These are phyloP conservation scores for Ptilonorhynchus violaceus DNA, from an alignment of 2,113 vertebrate species.

Conservation along the genomic window DNA sequence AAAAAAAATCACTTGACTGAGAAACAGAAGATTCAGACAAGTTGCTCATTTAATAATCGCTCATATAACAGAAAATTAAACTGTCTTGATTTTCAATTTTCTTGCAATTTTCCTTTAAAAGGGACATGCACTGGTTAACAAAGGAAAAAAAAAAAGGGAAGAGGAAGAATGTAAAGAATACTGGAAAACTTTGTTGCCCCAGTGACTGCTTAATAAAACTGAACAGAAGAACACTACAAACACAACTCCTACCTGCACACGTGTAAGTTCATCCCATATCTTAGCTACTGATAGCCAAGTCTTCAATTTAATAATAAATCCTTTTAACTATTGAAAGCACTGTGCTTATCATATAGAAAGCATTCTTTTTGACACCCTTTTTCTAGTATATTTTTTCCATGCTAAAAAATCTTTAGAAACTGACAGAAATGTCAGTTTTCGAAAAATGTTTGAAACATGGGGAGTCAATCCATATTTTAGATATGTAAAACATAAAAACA, in stretches of 20 bases:
- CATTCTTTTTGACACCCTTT: neutral
- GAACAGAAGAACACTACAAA: neutral
- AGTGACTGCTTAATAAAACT: neutral
- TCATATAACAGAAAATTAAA: neutral
- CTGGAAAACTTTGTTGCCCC: neutral
- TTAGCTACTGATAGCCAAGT: neutral
- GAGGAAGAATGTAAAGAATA: neutral
- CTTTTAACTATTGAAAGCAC: neutral
- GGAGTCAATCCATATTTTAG: neutral
- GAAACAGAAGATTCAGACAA: neutral
- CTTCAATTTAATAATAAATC: neutral
- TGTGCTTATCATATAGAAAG: neutral
- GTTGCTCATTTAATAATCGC: neutral
- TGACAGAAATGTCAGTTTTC: neutral
- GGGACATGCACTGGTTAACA: neutral
- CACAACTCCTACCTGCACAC: neutral
- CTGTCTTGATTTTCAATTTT: neutral
- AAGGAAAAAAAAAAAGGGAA: neutral
- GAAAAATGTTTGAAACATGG: neutral
- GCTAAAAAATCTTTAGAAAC: neutral
- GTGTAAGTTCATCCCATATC: neutral
- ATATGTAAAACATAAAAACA: neutral
- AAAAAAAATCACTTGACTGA: neutral
- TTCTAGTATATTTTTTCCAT: neutral
- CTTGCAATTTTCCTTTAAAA: neutral